phyloP scores from a whole-genome alignment of 2,113 vertebrate genomes.

The Hyla sarda region DNA sequence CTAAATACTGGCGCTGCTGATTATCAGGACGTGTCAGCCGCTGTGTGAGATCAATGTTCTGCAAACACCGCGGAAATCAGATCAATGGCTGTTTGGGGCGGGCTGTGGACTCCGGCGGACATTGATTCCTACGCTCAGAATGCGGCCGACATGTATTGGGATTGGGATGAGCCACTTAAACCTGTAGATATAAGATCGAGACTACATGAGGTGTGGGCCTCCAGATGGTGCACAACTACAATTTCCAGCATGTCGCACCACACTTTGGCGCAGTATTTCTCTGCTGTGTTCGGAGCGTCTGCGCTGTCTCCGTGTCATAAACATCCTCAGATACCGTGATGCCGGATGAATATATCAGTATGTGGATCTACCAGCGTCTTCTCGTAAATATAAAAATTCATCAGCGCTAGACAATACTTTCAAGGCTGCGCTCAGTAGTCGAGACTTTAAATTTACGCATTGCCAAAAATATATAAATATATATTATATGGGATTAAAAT shows the following conservation, averaged over 20 bases:
- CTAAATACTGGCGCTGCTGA: conserved; percentile 59
- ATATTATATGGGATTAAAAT: conserved; percentile 6
- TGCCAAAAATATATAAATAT: too few species aligned
- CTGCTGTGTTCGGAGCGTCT: background rate
- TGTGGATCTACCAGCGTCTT: background rate
- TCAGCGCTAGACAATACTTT: conserved; percentile 27
- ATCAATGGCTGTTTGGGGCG: conserved; percentile 53
- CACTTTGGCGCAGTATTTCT: background rate
- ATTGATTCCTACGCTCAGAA: conserved; percentile 45
- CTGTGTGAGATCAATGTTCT: conserved; percentile 54
- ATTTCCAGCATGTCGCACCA: too few species aligned
- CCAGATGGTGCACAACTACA: too few species aligned
- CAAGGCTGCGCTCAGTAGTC: conserved; percentile 7
- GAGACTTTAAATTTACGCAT: conserved; percentile 14
- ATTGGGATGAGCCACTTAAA: conserved; percentile 27
- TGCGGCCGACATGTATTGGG: conserved; percentile 26
- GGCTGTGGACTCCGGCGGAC: conserved; percentile 34
- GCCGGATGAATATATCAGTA: conserved; percentile 22
- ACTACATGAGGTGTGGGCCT: too few species aligned
- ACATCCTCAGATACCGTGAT: background rate
- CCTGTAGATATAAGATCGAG: too few species aligned
- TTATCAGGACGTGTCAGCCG: conserved; percentile 56
- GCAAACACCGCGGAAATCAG: conserved; percentile 37
- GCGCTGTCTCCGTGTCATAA: conserved; percentile 7
- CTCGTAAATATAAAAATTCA: conserved; percentile 47